phyloP scores from a whole-genome alignment of 1,140 invertebrate genomes.

The Epicauta chinensis region DNA sequence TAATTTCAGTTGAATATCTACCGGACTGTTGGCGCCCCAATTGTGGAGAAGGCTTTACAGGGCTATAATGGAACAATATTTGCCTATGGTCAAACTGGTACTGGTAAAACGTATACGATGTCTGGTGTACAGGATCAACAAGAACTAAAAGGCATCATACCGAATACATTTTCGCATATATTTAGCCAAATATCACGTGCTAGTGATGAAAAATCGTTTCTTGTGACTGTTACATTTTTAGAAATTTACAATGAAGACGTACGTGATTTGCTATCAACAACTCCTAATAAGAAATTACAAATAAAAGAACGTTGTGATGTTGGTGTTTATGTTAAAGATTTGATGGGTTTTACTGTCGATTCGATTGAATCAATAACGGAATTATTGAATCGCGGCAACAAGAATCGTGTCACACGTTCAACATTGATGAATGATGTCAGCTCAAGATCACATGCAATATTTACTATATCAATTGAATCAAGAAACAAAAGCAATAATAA shows the following conservation, averaged over 20 bases:
- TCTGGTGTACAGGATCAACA: slow-evolving; percentile 76
- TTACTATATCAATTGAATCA: slow-evolving; percentile 95
- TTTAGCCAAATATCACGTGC: slow-evolving; percentile 87
- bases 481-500: slow-evolving; percentile 70
- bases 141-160: slow-evolving; percentile 88
- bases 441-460: slow-evolving; percentile 96
- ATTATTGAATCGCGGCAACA: slow-evolving; percentile 84
- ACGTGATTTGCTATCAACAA: slow-evolving; percentile 82
- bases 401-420: slow-evolving; percentile 74
- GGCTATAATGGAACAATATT: slow-evolving; percentile 97
- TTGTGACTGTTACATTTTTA: slow-evolving; percentile 88
- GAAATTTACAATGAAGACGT: slow-evolving; percentile 97
- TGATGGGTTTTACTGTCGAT: slow-evolving; percentile 78
- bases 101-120: slow-evolving; percentile 96
- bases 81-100: slow-evolving; percentile 96
- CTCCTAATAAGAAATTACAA: slow-evolving; percentile 60
- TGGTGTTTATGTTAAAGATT: slow-evolving; percentile 91
- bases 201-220: slow-evolving; percentile 69
- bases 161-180: slow-evolving; percentile 94
- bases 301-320: slow-evolving; percentile 76
- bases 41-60: slow-evolving; percentile 90
- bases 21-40: slow-evolving; percentile 86
- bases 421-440: slow-evolving; percentile 99
- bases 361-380: slow-evolving; percentile 85
- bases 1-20: slow-evolving; percentile 74